Base-by-base conservation (phyloP, 2,113 vertebrate genomes). In the Synchiropus splendidus region DNA sequence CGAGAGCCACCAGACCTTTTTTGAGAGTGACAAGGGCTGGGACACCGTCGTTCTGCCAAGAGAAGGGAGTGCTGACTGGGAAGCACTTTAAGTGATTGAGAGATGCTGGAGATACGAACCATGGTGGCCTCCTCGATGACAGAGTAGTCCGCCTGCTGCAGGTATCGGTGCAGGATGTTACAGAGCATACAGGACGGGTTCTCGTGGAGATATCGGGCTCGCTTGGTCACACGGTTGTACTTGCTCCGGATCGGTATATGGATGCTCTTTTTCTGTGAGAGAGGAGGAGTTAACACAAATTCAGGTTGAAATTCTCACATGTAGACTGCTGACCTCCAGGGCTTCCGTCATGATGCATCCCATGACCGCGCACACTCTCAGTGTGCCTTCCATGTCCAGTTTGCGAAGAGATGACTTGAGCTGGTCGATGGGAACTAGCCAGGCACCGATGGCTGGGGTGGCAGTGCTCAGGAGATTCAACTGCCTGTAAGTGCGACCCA, bases 311-410 rank as follows among this genome's bases (percentile, higher is more conserved):
- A 27, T 8, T 3, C 2, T 51, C 9, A 30, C 8, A 16, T 30
- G 35, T 13, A 10, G 2, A 8, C 1, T 17, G 10, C 51, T 55
- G 36, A 97, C 95, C 91, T 99, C 94, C 10, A 99, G 75, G 9
- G 94, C 95, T 68, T 99, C 95, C 0, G 94, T 97, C 93, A 98
- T 97, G 68, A 98, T 92, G 75, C 94, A 99, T 33, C 93, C 95
- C 94, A 99, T 97, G 1, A 99, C 93, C 12, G 95, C 95, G 71
- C 95, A 98, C 48, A 98, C 79, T 0, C 94, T 77, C 32, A 98
- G 72, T 0, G 92, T 99, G 36, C 85, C 85, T 68, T 96, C 94
- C 12, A 92, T 94, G 70, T 97, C 92, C 49, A 96, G 73, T 39
- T 92, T 98, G 61, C 92, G 88, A 38, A 97, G 75, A 0, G 95